These are phyloP conservation scores for Tetragnatha versicolor DNA, from an alignment of 1,140 invertebrate species.

Conservation along the genomic window DNA sequence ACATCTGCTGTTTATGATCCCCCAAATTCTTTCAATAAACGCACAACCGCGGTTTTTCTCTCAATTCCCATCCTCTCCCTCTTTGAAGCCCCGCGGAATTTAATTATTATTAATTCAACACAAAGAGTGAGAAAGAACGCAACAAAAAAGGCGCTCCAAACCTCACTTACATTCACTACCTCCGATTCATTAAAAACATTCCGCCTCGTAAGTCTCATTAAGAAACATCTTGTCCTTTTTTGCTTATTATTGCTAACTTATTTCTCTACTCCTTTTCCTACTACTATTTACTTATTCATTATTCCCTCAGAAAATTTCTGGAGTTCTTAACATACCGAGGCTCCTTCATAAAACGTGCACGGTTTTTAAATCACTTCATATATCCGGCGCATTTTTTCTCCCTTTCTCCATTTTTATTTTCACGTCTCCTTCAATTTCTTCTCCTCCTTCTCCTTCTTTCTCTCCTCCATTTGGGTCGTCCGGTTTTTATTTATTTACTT, in stretches of 20 bases:
- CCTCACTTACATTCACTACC: constrained; percentile 1
- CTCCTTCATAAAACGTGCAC: constrained; percentile 38
- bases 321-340: constrained; percentile 30
- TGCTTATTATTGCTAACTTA: background rate
- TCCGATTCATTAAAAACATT: constrained; percentile 31
- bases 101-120: no score
- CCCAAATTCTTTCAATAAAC: no score
- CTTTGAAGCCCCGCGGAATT: no score
- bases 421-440: constrained; percentile 32
- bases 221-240: background rate
- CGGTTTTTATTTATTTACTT: background rate
- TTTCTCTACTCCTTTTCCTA: background rate
- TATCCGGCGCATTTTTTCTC: background rate
- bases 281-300: constrained; percentile 39
- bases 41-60: no score
- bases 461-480: no score
- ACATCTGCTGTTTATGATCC: no score
- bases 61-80: no score
- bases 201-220: background rate
- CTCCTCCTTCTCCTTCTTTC: background rate
- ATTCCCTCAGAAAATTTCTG: constrained; percentile 24
- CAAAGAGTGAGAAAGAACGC: no score
- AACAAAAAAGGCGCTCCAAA: no score
- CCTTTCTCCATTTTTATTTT: background rate
- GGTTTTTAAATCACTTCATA: constrained; percentile 47